Conservation (phyloP, 2,113 vertebrate species). For the Peromyscus leucopus region DNA sequence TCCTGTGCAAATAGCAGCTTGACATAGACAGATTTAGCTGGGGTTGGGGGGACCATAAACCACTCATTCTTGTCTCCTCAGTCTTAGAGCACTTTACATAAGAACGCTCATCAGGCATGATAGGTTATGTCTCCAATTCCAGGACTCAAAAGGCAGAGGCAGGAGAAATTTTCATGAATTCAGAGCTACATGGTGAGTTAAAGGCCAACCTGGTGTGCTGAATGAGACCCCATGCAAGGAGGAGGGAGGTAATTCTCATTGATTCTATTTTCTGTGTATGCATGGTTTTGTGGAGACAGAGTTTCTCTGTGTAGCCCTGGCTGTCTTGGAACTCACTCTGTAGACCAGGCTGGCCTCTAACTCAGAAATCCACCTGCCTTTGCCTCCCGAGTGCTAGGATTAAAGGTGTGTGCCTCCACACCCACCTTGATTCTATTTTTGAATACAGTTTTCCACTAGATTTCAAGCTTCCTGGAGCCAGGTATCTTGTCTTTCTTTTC, state of each 20-base stretch:
- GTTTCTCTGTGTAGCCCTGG: too few species aligned
- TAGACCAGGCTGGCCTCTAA: too few species aligned
- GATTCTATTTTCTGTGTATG: neutral
- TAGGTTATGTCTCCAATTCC: neutral
- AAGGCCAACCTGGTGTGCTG: neutral
- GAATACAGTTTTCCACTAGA: neutral
- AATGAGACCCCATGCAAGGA: neutral
- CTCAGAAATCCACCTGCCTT: too few species aligned
- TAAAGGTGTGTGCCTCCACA: too few species aligned
- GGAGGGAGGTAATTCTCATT: neutral
- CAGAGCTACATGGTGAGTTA: neutral
- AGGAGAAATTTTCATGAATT: neutral
- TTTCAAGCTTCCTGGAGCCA: neutral
- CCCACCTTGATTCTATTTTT: too few species aligned
- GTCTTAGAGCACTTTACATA: neutral
- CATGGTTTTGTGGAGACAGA: too few species aligned
- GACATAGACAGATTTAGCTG: neutral
- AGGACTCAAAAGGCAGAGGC: neutral
- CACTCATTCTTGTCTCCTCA: neutral
- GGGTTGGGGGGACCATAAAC: neutral
- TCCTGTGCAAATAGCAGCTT: conserved; percentile 18
- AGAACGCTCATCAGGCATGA: neutral
- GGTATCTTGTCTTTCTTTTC: neutral
- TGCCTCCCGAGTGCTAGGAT: too few species aligned
- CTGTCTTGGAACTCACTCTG: too few species aligned